Base-by-base conservation (phyloP, 2,888 invertebrate genomes). In the Cryptocephalus moraei region DNA sequence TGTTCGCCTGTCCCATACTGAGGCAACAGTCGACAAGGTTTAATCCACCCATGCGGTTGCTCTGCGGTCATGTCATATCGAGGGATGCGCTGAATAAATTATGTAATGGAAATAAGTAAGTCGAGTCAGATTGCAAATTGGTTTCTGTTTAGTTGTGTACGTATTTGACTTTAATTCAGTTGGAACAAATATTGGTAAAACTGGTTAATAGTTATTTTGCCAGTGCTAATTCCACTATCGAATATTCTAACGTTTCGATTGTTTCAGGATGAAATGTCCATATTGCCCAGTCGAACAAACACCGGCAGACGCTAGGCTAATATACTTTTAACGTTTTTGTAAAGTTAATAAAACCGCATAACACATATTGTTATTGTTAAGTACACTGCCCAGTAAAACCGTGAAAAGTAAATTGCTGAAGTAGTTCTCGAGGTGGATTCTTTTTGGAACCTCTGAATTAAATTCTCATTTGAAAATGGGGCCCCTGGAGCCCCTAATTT, bases 1-100 rank as follows among this genome's bases (percentile, higher is more conserved):
- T 96, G 65, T 99, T 99, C 75, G 95, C 97, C 14, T 99, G 99
- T 70, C 99, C 99, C 8, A 99, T 99, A 63, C 77, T 99, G 51
- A 81, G 96, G 46, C 96, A 96, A 67, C 97, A 97, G 70, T 91
- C 92, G 40, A 90, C 92, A 1, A 93, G 94, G 58, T 81, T 81
- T 58, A 99, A 99, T 78, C 99, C 99, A 47, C 97, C 99, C 11
- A 95, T 99, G 87, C 80, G 93, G 55, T 78, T 99, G 51, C 82
- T 91, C 2, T 99, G 99, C 72, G 99, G 99, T 3, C 99, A 99
- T 75, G 96, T 97, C 51, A 97, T 99, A 62, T 95, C 95, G 3
- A 79, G 89, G 56, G 99, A 99, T 74, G 99, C 99, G 40, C 79
- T 99, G 56, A 89, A 88, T 71, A 96, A 96, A 74, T 80, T 99